Evolutionary conservation across 2,888 invertebrate species (phyloP), one percentile per base, ranked within the genome.

Genomic region (Escarpia spicata): DNA sequence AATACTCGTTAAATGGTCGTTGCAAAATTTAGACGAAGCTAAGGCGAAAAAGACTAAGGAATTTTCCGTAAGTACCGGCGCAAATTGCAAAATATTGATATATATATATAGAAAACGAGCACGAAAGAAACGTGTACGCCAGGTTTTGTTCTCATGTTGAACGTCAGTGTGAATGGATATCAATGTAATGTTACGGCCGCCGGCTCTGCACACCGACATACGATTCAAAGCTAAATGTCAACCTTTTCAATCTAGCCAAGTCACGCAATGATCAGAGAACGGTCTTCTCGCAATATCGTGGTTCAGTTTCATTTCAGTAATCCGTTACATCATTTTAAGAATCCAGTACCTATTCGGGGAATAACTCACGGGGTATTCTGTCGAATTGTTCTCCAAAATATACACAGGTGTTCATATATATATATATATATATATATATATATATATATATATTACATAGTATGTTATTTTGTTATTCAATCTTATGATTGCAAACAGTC

Each of bases 201-300:
- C 75, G 75, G 75, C 75, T 26, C 19, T 75, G 75, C 6, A 26
- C 75, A 75, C 75, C 75, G 75, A 75, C 26, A 75, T 75, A 75
- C 75, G 75, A 75, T 75, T 75, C 75, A 75, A 26, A n/a, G 26
- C 75, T n/a, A 75, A 75, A 75, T 75, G 75, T 75, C 75, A 75
- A 75, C 75, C 75, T 15, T 75, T 75, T 75, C 75, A 75, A 75
- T 75, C n/a, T 6, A 75, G n/a, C 75, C 75, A n/a, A 75, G n/a
- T n/a, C 75, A n/a, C 75, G 75, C 26, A 75, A 75, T 75, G 75
- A 26, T 75, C 75, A 26, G 26, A 75, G 75, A 75, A 26, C 75
- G 6, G 19, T 15, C 75, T 4, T 75, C n/a, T 6, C 26, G 26
- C 75, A 75, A 75, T 75, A 75, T 75, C 6, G 75, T 75, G 19